phyloP scores from a whole-genome alignment of 2,797 vertebrate species.

The Poecilia gillii region DNA sequence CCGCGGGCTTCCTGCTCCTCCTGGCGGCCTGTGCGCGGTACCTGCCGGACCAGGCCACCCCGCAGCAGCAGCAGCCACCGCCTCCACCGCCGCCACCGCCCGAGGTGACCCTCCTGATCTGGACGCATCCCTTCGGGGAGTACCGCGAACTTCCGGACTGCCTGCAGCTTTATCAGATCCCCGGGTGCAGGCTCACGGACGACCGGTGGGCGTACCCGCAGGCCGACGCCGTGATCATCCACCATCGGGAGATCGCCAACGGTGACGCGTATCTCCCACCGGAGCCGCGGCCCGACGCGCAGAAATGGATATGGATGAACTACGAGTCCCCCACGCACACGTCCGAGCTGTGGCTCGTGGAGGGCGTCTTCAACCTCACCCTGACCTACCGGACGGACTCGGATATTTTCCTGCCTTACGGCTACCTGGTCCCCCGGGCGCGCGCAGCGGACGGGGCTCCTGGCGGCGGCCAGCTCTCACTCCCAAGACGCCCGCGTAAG shows the following conservation, averaged over 20 bases:
- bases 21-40: slow-evolving; percentile 48
- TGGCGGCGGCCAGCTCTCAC: not conserved
- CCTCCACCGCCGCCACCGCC: not conserved
- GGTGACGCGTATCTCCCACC: slow-evolving; percentile 58
- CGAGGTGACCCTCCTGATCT: slow-evolving; percentile 72
- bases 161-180: slow-evolving; percentile 42
- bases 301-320: slow-evolving; percentile 98
- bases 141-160: slow-evolving; percentile 68
- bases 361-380: slow-evolving; percentile 89
- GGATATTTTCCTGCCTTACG: slow-evolving; percentile 90
- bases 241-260: slow-evolving; percentile 76
- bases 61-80: not conserved
- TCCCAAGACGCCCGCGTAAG: slow-evolving; percentile 38
- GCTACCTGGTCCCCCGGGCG: slow-evolving; percentile 76
- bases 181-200: slow-evolving; percentile 73
- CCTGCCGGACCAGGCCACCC: slow-evolving; percentile 29
- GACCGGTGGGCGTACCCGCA: slow-evolving; percentile 50
- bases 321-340: slow-evolving; percentile 92
- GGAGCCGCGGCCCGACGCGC: slow-evolving; percentile 74
- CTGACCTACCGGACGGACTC: slow-evolving; percentile 89
- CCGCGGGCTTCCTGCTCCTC: slow-evolving; percentile 29
- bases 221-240: slow-evolving; percentile 77
- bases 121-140: slow-evolving; percentile 75
- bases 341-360: slow-evolving; percentile 63
- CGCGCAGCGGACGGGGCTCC: not conserved